These are phyloP conservation scores for Phalera bucephala DNA, from an alignment of 2,888 invertebrate genomes.

Conservation along the genomic window DNA sequence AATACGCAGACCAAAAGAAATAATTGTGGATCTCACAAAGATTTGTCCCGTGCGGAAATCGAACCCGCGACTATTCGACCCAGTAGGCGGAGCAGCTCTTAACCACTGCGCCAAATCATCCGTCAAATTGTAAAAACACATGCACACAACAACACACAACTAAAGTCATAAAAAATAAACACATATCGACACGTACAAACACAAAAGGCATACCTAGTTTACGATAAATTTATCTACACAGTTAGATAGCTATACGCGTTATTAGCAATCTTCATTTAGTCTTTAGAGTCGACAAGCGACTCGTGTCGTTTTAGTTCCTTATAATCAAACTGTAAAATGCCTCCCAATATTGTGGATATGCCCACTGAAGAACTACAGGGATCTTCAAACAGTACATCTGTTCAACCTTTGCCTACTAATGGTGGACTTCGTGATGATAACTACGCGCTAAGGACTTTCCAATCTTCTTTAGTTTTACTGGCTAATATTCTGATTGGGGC, in stretches of 20 bases:
- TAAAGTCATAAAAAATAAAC: no score
- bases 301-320: not conserved
- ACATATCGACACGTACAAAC: not conserved
- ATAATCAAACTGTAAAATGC: conserved; percentile 26
- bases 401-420: conserved; percentile 2
- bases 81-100: no score
- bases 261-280: not conserved
- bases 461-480: conserved; percentile 48
- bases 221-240: conserved; percentile 20
- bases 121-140: no score
- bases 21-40: no score
- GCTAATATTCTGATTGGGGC: conserved; percentile 59
- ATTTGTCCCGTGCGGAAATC: no score
- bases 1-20: no score
- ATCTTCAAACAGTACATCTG: not conserved
- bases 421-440: conserved; percentile 9
- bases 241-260: conserved; percentile 2
- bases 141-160: no score
- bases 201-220: conserved; percentile 7
- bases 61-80: no score
- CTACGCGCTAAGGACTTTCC: conserved; percentile 47
- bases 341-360: conserved; percentile 35
- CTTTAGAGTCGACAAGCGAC: not conserved
- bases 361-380: not conserved
- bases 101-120: no score